phyloP scores from a whole-genome alignment of 2,888 invertebrate genomes.

The Monochamus alternatus region DNA sequence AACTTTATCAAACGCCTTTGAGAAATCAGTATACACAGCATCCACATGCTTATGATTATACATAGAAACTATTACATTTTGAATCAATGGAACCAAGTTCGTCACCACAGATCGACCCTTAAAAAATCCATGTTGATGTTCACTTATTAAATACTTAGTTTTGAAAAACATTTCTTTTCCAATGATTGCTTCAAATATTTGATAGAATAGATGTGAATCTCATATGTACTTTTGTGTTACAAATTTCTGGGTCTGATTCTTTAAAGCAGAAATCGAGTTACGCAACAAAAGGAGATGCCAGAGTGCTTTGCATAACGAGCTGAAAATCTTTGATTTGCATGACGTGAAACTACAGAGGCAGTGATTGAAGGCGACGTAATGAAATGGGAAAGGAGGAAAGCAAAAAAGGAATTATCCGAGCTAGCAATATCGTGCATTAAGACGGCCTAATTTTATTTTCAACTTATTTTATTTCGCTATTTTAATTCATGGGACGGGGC shows the following conservation, averaged over 20 bases:
- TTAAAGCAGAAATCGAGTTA: neutral
- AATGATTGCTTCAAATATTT: no score
- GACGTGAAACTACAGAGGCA: constrained; percentile 1
- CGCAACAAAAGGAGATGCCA: neutral
- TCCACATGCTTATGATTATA: no score
- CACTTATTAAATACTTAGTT: no score
- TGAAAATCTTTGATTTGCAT: constrained; percentile 13
- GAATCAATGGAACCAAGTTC: no score
- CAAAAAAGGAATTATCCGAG: neutral
- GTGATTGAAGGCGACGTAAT: neutral
- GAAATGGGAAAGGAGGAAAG: neutral
- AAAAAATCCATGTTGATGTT: no score
- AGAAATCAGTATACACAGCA: no score
- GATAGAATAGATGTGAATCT: neutral
- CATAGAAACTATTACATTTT: no score
- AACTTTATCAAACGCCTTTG: no score
- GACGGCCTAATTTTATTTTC: neutral
- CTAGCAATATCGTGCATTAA: neutral
- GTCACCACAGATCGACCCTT: no score
- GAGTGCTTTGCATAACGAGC: constrained; percentile 1
- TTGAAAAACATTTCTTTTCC: no score
- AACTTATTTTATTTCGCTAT: neutral
- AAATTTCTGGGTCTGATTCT: neutral
- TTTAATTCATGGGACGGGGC: no score
- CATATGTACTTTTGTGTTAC: neutral